These are phyloP conservation scores for Hydrozoanthus gracilis DNA, from an alignment of 92 coral and sea anemone genomes.

Conservation along the genomic window DNA sequence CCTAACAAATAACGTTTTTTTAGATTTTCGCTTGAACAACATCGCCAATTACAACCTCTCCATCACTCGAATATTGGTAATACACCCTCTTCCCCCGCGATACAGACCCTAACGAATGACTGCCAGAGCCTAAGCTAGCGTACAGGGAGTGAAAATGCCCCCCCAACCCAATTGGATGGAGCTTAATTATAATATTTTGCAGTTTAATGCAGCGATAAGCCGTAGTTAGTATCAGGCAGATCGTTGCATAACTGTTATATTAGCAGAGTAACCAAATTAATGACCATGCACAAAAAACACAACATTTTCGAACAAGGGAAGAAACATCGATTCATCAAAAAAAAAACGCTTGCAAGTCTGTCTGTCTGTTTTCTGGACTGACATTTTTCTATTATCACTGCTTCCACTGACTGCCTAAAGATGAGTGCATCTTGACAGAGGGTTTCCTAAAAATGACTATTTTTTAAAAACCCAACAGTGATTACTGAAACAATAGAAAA, in stretches of 20 bases:
- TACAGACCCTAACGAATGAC: too few relatives aligned
- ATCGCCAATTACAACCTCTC: too few relatives aligned
- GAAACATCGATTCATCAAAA: background rate
- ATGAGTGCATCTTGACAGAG: conserved; percentile 32
- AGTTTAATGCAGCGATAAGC: too few relatives aligned
- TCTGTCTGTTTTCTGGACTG: background rate
- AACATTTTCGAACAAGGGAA: background rate
- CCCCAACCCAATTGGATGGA: too few relatives aligned
- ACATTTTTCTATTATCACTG: conserved; percentile 46
- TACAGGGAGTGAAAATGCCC: too few relatives aligned
- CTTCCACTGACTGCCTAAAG: conserved; percentile 43
- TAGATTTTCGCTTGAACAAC: background rate
- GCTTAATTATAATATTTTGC: too few relatives aligned
- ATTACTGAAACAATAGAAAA: conserved; percentile 32
- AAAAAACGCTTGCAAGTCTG: background rate
- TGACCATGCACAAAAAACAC: background rate
- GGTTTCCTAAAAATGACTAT: conserved; percentile 57
- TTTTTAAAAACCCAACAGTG: conserved; percentile 53
- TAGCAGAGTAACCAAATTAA: background rate
- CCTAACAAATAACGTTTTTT: background rate
- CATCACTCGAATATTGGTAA: too few relatives aligned
- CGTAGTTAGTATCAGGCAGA: too few relatives aligned
- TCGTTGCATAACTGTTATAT: background rate
- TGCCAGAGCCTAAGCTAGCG: too few relatives aligned
- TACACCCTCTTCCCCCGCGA: too few relatives aligned